Evolutionary conservation across 2,797 vertebrate species (phyloP).

Genomic region (Echeneis naucrates): DNA sequence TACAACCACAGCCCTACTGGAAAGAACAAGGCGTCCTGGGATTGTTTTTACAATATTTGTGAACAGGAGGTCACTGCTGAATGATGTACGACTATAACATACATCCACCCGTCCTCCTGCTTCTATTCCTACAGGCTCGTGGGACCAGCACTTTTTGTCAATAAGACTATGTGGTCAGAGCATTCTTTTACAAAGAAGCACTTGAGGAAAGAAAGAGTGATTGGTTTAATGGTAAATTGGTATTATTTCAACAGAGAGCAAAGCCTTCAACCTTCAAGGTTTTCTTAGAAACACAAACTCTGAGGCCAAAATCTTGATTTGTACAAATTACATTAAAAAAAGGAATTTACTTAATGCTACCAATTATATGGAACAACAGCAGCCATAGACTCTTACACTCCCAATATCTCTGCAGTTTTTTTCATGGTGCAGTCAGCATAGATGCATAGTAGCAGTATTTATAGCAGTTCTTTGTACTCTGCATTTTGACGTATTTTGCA

Average conservation of each 20-base stretch:
- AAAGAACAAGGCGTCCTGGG: slow-evolving; percentile 23
- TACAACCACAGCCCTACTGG: slow-evolving; percentile 10
- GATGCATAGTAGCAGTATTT: slow-evolving; percentile 4
- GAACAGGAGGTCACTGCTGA: slow-evolving; percentile 38
- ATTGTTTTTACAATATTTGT: slow-evolving; percentile 51
- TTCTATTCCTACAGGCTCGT: slow-evolving; percentile 17
- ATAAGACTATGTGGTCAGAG: slow-evolving; percentile 6
- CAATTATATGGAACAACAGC: slow-evolving; percentile 15
- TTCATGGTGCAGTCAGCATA: slow-evolving; percentile 3
- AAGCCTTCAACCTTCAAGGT: slow-evolving; percentile 22
- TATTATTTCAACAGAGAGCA: slow-evolving; percentile 9
- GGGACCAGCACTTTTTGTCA: background rate
- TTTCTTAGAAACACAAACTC: slow-evolving; percentile 11
- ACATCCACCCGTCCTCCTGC: background rate
- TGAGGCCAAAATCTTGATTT: slow-evolving; percentile 28
- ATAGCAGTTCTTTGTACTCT: slow-evolving; percentile 17
- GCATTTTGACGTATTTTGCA: slow-evolving; percentile 23
- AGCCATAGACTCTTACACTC: slow-evolving; percentile 22
- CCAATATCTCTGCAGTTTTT: slow-evolving; percentile 1
- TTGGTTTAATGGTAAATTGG: slow-evolving; percentile 19
- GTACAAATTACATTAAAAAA: slow-evolving; percentile 36
- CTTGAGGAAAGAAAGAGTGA: background rate
- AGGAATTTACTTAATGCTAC: slow-evolving; percentile 26
- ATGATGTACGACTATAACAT: slow-evolving; percentile 12
- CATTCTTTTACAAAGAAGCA: background rate